These are phyloP conservation scores for Drosophila paranaensis DNA, from an alignment of 2,888 invertebrate genomes.

Conservation along the genomic window DNA sequence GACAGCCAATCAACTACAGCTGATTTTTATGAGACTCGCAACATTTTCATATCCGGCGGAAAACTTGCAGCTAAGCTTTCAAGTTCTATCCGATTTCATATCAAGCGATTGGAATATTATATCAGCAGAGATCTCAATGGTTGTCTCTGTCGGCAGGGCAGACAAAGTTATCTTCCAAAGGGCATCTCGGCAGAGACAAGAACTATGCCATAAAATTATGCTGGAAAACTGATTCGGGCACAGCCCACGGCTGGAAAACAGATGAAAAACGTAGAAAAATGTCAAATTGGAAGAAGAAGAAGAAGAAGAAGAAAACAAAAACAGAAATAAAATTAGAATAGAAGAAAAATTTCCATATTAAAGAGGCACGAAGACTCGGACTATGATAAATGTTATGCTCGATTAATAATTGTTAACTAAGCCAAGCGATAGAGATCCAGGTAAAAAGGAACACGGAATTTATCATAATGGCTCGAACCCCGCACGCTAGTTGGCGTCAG, in stretches of 20 bases:
- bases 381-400: constrained; percentile 78
- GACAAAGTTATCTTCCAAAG: constrained; percentile 63
- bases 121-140: constrained; percentile 35
- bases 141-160: constrained; percentile 46
- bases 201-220: constrained; percentile 49
- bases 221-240: constrained; percentile 46
- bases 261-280: constrained; percentile 22
- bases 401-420: constrained; percentile 81
- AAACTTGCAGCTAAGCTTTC: constrained; percentile 30
- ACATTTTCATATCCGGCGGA: constrained; percentile 62
- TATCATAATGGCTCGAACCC: constrained; percentile 45
- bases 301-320: constrained; percentile 14
- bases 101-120: constrained; percentile 30
- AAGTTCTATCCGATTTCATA: constrained; percentile 58
- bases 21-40: constrained; percentile 10
- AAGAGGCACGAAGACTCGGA: constrained; percentile 30
- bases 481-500: constrained; percentile 41
- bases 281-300: constrained; percentile 32
- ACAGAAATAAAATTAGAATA: constrained; percentile 45
- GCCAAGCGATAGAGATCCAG: constrained; percentile 65
- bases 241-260: constrained; percentile 30
- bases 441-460: constrained; percentile 35
- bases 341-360: constrained; percentile 62
- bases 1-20: constrained; percentile 43
- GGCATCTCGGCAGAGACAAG: constrained; percentile 34